Evolutionary conservation across 2,113 vertebrate genomes (phyloP).

Genomic region (Indri indri): DNA sequence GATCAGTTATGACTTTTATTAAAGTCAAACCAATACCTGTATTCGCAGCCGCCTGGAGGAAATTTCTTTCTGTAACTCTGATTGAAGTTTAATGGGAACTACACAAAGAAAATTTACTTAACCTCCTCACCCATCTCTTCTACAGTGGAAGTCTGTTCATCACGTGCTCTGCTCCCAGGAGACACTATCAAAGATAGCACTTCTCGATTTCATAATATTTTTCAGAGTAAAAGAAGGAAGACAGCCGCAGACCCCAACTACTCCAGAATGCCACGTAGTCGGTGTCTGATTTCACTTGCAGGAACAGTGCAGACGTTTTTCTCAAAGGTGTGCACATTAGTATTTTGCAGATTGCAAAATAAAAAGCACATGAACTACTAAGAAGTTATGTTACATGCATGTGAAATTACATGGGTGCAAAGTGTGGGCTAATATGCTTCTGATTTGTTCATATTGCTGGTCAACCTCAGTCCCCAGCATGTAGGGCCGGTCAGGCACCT

Average conservation of each 20-base stretch:
- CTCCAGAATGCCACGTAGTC: slow-evolving; percentile 45
- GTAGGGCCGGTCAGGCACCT: neutral
- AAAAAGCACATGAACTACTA: slow-evolving; percentile 18
- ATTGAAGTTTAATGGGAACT: slow-evolving; percentile 86
- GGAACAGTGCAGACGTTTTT: slow-evolving; percentile 34
- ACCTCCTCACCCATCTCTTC: slow-evolving; percentile 85
- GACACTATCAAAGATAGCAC: slow-evolving; percentile 80
- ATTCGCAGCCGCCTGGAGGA: slow-evolving; percentile 82
- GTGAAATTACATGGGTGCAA: neutral
- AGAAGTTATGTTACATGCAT: neutral
- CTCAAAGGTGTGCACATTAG: slow-evolving; percentile 32
- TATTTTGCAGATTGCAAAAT: slow-evolving; percentile 44
- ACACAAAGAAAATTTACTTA: slow-evolving; percentile 86
- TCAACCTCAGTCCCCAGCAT: neutral
- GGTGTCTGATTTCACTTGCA: slow-evolving; percentile 55
- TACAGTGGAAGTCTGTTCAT: slow-evolving; percentile 78
- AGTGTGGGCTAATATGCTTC: neutral
- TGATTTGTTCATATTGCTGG: neutral
- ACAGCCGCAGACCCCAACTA: slow-evolving; percentile 62
- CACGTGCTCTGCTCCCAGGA: slow-evolving; percentile 80
- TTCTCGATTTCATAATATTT: slow-evolving; percentile 81
- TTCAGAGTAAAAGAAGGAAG: slow-evolving; percentile 71
- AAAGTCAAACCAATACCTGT: slow-evolving; percentile 85
- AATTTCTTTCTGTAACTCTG: slow-evolving; percentile 85
- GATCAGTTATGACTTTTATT: slow-evolving; percentile 86